Conservation (phyloP, 2,797 vertebrate species). For the Myotis findleyi region DNA sequence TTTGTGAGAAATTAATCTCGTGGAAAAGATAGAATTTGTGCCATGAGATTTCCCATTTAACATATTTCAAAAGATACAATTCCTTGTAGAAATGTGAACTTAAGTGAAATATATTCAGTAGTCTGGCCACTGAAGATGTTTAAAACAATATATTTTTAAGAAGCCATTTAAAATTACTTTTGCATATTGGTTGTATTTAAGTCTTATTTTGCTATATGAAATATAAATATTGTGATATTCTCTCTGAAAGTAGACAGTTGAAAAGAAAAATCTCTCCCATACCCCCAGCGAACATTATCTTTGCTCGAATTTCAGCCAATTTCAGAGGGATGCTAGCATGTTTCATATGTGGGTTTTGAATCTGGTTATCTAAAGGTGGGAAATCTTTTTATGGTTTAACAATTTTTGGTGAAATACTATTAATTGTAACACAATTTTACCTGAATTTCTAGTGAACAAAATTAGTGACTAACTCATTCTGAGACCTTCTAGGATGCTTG, state of each 20-base stretch:
- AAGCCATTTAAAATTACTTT: constrained; percentile 42
- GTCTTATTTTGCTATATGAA: neutral
- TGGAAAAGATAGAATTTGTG: constrained; percentile 42
- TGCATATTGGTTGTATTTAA: neutral
- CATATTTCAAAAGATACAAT: neutral
- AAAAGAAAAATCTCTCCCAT: constrained; percentile 28
- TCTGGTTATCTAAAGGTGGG: constrained; percentile 17
- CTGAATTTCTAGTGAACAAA: constrained; percentile 25
- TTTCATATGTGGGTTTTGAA: neutral
- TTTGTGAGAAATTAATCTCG: constrained; percentile 70
- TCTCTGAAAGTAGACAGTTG: constrained; percentile 13
- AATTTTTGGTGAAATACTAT: constrained; percentile 22
- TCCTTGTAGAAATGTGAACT: neutral
- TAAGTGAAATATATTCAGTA: constrained; percentile 15
- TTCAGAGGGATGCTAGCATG: constrained; percentile 24
- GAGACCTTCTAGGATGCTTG: neutral
- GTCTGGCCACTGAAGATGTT: neutral
- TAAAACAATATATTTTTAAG: neutral
- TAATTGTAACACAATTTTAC: constrained; percentile 11
- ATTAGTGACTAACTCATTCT: neutral
- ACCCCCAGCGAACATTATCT: neutral
- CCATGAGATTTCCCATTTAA: neutral
- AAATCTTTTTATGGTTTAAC: neutral
- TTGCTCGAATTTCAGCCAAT: neutral
- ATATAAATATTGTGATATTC: constrained; percentile 20